phyloP scores from a whole-genome alignment of 2,113 vertebrate species.

The Amphilophus citrinellus region DNA sequence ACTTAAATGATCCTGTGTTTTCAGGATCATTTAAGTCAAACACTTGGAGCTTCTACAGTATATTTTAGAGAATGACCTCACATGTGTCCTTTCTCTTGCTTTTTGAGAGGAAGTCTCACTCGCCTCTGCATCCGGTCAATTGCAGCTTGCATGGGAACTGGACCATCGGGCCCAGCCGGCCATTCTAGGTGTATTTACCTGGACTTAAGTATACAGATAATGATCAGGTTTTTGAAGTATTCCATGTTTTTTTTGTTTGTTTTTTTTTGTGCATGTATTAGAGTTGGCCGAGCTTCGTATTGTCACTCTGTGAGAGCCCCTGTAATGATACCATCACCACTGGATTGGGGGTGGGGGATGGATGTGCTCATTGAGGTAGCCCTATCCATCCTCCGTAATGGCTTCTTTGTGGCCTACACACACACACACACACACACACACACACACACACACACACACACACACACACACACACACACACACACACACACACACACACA shows the following conservation, averaged over 20 bases:
- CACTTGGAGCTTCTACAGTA: not conserved
- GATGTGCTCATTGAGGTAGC: not conserved
- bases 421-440: not conserved
- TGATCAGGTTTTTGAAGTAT: not conserved
- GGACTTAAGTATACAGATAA: not conserved
- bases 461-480: no score
- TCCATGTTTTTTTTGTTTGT: not conserved
- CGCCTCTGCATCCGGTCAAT: not conserved
- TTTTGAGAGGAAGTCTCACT: constrained; percentile 21
- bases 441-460: not conserved
- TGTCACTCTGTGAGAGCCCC: not conserved
- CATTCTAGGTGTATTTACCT: not conserved
- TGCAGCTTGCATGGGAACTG: constrained; percentile 2
- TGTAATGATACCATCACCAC: not conserved
- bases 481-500: not conserved
- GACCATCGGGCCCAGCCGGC: not conserved
- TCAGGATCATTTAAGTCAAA: not conserved
- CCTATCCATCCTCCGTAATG: not conserved
- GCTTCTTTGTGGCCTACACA: not conserved
- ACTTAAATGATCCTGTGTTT: constrained; percentile 19
- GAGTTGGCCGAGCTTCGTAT: not conserved
- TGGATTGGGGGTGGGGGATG: not conserved
- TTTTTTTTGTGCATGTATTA: not conserved
- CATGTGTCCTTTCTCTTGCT: constrained; percentile 12
- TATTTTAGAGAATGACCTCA: constrained; percentile 14